Conservation (phyloP, 2,113 vertebrate genomes). For the Menidia beryllina region DNA sequence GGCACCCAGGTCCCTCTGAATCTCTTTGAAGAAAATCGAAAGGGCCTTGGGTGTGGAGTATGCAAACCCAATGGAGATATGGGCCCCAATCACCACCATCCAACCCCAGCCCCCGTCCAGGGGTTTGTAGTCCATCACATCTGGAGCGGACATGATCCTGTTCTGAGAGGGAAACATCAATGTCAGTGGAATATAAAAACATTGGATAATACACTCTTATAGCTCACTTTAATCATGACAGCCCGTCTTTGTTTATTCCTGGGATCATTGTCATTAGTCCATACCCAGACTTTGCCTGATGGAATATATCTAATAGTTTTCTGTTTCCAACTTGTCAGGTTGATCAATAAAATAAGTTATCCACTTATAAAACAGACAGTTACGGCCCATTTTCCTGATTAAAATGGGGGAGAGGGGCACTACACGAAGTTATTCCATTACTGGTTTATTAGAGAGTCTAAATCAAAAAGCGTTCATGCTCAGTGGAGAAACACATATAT, state of each 20-base stretch:
- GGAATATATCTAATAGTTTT: neutral
- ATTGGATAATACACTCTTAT: no score
- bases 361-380: no score
- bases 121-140: conserved; percentile 53
- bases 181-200: no score
- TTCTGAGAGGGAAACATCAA: neutral
- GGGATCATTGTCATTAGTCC: no score
- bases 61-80: conserved; percentile 86
- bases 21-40: conserved; percentile 87
- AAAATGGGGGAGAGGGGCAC: neutral
- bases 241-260: no score
- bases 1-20: conserved; percentile 84
- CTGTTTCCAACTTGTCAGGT: neutral
- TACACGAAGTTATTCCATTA: no score
- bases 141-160: conserved; percentile 72
- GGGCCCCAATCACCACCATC: conserved; percentile 82
- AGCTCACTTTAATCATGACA: no score
- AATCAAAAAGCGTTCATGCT: no score
- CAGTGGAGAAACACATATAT: neutral
- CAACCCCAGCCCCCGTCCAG: conserved; percentile 87
- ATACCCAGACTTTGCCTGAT: no score
- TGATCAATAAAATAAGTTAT: no score
- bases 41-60: conserved; percentile 86
- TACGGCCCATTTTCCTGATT: neutral
- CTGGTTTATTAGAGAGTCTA: no score